These are phyloP conservation scores for Felis chaus DNA, from an alignment of 2,113 vertebrate genomes.

Conservation along the genomic window DNA sequence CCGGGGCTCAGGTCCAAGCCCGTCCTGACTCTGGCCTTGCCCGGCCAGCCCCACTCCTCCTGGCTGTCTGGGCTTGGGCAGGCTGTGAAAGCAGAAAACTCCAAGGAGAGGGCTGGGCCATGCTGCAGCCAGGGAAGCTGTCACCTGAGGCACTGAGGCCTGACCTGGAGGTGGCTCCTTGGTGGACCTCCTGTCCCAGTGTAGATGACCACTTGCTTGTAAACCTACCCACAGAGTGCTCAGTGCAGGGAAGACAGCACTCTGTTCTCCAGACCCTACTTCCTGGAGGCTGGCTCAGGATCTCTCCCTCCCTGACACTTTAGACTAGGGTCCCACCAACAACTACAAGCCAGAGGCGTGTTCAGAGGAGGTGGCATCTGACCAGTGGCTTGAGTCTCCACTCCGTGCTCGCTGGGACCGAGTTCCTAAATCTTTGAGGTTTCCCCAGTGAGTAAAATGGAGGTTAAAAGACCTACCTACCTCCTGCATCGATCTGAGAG, in stretches of 20 bases:
- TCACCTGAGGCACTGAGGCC: not conserved
- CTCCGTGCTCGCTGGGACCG: not conserved
- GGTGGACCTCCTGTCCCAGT: not conserved
- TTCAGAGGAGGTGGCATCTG: not conserved
- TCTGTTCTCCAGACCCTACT: not conserved
- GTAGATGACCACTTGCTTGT: not conserved
- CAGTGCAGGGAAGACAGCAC: too few species aligned
- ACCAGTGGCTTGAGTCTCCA: not conserved
- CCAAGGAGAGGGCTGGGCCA: not conserved
- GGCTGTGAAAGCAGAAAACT: not conserved
- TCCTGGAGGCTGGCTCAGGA: not conserved
- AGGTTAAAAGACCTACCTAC: not conserved
- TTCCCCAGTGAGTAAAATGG: not conserved
- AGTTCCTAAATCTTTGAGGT: not conserved
- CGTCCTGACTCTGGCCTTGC: not conserved
- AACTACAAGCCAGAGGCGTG: not conserved
- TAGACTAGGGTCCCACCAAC: not conserved
- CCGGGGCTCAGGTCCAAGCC: not conserved
- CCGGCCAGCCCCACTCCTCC: not conserved
- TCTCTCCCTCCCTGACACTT: not conserved
- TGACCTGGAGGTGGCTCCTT: not conserved
- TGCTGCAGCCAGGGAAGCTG: not conserved
- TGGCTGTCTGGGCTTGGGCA: not conserved
- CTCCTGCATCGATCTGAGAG: not conserved
- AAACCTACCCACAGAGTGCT: not conserved